These are phyloP conservation scores for Cyphomyrus discorhynchus DNA, from an alignment of 2,113 vertebrate species.

Conservation along the genomic window DNA sequence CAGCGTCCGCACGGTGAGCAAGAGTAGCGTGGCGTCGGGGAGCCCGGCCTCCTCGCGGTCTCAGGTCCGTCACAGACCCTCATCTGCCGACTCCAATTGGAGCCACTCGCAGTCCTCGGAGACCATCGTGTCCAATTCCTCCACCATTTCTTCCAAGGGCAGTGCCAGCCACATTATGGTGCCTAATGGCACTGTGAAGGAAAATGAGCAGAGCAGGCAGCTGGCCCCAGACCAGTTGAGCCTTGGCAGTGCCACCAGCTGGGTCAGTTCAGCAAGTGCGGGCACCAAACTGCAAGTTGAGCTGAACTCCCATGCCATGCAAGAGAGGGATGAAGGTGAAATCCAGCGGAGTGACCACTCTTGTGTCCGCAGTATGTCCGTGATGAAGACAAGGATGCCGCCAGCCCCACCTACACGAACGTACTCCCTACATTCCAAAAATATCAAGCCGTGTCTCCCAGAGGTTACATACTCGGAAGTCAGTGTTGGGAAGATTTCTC, in stretches of 20 bases:
- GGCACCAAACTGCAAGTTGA: constrained; percentile 28
- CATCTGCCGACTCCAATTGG: constrained; percentile 71
- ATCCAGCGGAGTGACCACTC: constrained; percentile 62
- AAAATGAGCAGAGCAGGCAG: constrained; percentile 2
- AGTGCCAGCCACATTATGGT: constrained; percentile 41
- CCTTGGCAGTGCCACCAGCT: constrained; percentile 46
- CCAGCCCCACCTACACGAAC: constrained; percentile 76
- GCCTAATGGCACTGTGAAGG: constrained; percentile 28
- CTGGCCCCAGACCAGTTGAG: constrained; percentile 49
- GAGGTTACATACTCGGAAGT: constrained; percentile 28
- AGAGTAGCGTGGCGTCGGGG: constrained; percentile 71
- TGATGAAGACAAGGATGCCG: constrained; percentile 78
- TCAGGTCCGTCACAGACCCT: constrained; percentile 48
- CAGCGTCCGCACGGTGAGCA: constrained; percentile 72
- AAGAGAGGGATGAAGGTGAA: constrained; percentile 50
- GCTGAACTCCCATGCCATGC: constrained; percentile 39
- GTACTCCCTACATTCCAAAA: constrained; percentile 74
- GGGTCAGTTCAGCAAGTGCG: constrained; percentile 36
- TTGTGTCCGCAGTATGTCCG: constrained; percentile 68
- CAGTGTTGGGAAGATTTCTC: constrained; percentile 13
- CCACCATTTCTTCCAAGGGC: constrained; percentile 74
- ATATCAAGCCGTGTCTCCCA: constrained; percentile 60
- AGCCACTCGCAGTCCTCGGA: constrained; percentile 85
- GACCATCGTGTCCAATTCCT: constrained; percentile 78
- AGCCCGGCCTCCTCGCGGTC: constrained; percentile 76